These are phyloP conservation scores for Candoia aspera DNA, from an alignment of 2,113 vertebrate genomes.

Conservation along the genomic window DNA sequence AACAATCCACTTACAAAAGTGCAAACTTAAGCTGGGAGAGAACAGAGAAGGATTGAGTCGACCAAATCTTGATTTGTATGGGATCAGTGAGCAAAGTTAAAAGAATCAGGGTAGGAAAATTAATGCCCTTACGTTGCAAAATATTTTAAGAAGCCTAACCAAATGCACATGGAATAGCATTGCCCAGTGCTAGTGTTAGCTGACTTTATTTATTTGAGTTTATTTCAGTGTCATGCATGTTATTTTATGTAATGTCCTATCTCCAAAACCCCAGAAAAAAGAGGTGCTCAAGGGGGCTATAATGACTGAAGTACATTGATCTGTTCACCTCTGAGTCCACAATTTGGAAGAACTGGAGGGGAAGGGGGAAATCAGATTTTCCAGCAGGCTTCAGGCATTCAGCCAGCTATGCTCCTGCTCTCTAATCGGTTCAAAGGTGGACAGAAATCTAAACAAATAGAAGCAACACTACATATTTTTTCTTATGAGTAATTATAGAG, in stretches of 20 bases:
- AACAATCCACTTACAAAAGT: slow-evolving; percentile 9
- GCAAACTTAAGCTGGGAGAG: neutral
- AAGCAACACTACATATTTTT: neutral
- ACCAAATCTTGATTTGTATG: neutral
- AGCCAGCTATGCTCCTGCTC: neutral
- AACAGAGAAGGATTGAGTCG: neutral
- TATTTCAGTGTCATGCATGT: neutral
- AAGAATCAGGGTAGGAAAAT: neutral
- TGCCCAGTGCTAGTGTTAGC: neutral
- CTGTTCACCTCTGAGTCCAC: neutral
- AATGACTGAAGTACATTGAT: neutral
- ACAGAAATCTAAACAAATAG: neutral
- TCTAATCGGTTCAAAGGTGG: neutral
- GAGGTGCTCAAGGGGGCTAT: neutral
- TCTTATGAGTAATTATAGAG: neutral
- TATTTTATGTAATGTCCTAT: neutral
- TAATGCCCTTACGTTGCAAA: neutral
- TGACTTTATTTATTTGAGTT: neutral
- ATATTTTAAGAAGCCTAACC: neutral
- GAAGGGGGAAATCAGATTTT: neutral
- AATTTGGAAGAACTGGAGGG: neutral
- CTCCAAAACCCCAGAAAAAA: neutral
- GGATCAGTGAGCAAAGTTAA: fast-evolving
- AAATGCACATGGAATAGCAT: neutral
- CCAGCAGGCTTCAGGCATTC: neutral